Evolutionary conservation across 2,797 vertebrate genomes (phyloP).

Genomic region (Karalla daura): DNA sequence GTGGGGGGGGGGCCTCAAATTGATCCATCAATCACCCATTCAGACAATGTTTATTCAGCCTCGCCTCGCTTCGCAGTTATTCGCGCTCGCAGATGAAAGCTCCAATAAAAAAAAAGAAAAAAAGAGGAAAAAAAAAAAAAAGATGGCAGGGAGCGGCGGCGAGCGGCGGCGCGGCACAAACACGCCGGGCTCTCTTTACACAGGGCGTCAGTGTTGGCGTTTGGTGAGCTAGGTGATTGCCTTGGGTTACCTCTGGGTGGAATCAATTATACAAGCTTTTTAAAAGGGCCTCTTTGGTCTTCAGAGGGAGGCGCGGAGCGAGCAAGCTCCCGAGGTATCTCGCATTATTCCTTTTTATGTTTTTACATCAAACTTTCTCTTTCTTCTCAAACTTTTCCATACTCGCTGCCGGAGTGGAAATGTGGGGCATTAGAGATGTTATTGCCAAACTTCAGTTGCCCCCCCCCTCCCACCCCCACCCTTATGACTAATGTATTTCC

Average conservation of each 20-base stretch:
- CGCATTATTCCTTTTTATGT: conserved; percentile 73
- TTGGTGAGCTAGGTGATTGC: conserved; percentile 65
- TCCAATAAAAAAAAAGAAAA: no score
- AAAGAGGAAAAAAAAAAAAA: no score
- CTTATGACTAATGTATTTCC: conserved; percentile 64
- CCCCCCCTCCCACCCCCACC: background rate
- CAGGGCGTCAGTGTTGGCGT: conserved; percentile 43
- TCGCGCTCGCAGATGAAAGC: conserved; percentile 68
- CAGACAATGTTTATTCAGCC: conserved; percentile 76
- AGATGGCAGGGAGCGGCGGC: conserved; percentile 35
- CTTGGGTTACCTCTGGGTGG: conserved; percentile 73
- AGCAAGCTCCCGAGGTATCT: conserved; percentile 63
- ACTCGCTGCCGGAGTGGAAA: conserved; percentile 64
- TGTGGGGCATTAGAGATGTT: conserved; percentile 70
- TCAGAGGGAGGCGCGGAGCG: conserved; percentile 50
- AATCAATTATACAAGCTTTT: conserved; percentile 77
- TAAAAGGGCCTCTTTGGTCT: conserved; percentile 72
- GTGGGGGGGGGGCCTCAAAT: conserved; percentile 64
- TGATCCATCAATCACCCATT: conserved; percentile 78
- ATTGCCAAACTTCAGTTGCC: conserved; percentile 62
- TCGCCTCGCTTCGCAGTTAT: conserved; percentile 59
- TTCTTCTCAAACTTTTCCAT: conserved; percentile 74
- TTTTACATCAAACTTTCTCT: conserved; percentile 71
- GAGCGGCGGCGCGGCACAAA: conserved; percentile 33
- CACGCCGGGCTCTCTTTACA: conserved; percentile 51